Evolutionary conservation across 2,113 vertebrate species (phyloP).

Genomic region (Lamprotornis superbus): DNA sequence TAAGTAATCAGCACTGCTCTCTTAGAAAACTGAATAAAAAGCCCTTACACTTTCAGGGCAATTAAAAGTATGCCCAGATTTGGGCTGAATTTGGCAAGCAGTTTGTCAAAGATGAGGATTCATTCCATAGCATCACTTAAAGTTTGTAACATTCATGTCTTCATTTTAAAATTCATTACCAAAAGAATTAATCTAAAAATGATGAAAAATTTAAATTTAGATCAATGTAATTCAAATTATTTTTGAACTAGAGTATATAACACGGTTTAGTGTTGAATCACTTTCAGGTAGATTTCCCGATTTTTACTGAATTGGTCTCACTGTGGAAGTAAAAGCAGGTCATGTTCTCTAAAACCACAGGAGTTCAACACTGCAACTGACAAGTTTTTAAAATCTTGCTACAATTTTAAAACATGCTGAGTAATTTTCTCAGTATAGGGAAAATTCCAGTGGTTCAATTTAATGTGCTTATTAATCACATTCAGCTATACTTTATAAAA

Average conservation of each 20-base stretch:
- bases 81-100: neutral
- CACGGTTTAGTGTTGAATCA: neutral
- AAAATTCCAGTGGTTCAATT: neutral
- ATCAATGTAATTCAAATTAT: neutral
- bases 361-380: neutral
- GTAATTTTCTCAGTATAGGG: neutral
- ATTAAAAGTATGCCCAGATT: neutral
- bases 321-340: neutral
- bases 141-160: neutral
- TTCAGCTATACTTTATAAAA: neutral
- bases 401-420: neutral
- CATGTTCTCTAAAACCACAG: neutral
- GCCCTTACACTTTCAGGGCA: neutral
- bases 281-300: neutral
- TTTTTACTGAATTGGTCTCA: neutral
- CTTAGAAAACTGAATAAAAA: neutral
- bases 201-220: neutral
- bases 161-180: neutral
- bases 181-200: neutral
- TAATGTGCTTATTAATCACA: neutral
- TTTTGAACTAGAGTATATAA: neutral
- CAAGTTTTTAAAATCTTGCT: neutral
- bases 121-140: neutral
- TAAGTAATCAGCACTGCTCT: neutral
- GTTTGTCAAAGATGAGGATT: neutral